phyloP scores from a whole-genome alignment of 2,888 invertebrate genomes.

The Scaptomyza caliginosa region DNA sequence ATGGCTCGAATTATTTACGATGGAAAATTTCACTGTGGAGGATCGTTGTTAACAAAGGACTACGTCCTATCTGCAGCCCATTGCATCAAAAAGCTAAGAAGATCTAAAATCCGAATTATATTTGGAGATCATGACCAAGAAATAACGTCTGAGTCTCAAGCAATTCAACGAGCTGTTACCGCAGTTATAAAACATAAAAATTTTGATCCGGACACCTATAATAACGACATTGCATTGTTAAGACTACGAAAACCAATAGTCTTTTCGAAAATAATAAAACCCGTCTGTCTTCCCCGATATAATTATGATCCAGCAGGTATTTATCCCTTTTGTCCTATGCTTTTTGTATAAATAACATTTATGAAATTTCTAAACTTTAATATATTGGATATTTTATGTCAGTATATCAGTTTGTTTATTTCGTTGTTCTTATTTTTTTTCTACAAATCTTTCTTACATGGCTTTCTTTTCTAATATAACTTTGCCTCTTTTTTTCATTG shows the following conservation, averaged over 20 bases:
- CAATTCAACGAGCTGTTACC: slow-evolving; percentile 92
- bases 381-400: too few species aligned
- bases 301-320: slow-evolving; percentile 86
- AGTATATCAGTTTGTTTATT: too few species aligned
- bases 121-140: slow-evolving; percentile 94
- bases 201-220: slow-evolving; percentile 93
- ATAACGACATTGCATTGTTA: slow-evolving; percentile 93
- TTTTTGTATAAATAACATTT: neutral
- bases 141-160: slow-evolving; percentile 90
- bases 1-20: slow-evolving; percentile 93
- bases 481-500: too few species aligned
- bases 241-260: slow-evolving; percentile 90
- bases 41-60: slow-evolving; percentile 91
- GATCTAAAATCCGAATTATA: slow-evolving; percentile 92
- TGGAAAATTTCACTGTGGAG: slow-evolving; percentile 95
- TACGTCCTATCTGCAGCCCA: slow-evolving; percentile 95
- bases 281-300: slow-evolving; percentile 89
- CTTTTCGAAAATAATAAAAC: slow-evolving; percentile 87
- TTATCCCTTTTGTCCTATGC: slow-evolving; percentile 32
- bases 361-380: too few species aligned
- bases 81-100: slow-evolving; percentile 90
- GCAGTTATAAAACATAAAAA: slow-evolving; percentile 91
- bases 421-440: too few species aligned
- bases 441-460: too few species aligned
- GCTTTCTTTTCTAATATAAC: too few species aligned